Evolutionary conservation across 2,797 vertebrate genomes (phyloP), one percentile per base, ranked within the genome.

Genomic region (Gymnocypris eckloni): DNA sequence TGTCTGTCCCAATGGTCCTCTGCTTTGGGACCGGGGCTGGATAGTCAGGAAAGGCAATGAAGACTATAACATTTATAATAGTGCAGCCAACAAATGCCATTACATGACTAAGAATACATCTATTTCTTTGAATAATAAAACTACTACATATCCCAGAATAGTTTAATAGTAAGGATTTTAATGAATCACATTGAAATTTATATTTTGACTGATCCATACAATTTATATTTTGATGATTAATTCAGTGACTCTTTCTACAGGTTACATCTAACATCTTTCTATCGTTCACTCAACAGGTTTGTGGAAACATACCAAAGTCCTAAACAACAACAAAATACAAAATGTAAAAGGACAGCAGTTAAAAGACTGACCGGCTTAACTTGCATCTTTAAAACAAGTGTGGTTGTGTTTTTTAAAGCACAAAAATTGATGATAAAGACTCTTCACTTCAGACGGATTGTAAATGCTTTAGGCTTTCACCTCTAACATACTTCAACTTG

Each of bases 1-100:
- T 93, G 91, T 92, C 90, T 54, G 16, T 87, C 85, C 80, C 90
- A 89, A 92, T 92, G 85, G 87, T 88, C 87, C 66, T 83, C 79
- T 70, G 84, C 84, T 64, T 48, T 39, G 82, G 84, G 82, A 79
- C 80, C 87, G 82, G 87, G 88, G 15, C 56, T 82, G n/a, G 15
- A 45, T 82, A 72, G 37, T 50, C 52, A 37, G 37, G 4, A 79
- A 71, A 8, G 41, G 28, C 79, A 64, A 52, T 13, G 4, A 59
- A 70, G 70, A 54, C 71, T n/a, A 22, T 80, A 25, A 45, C 33
- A 66, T 28, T 66, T 79, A 80, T n/a, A 67, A 67, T 4, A 80
- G 41, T 33, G 2, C 13, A 69, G 48, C 50, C 37, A 56, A 71
- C 66, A 43, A n/a, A 82, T 25, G 22, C 6, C 39, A 71, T 45